Evolutionary conservation across 2,113 vertebrate species (phyloP).

Genomic region (Brachyistius frenatus): DNA sequence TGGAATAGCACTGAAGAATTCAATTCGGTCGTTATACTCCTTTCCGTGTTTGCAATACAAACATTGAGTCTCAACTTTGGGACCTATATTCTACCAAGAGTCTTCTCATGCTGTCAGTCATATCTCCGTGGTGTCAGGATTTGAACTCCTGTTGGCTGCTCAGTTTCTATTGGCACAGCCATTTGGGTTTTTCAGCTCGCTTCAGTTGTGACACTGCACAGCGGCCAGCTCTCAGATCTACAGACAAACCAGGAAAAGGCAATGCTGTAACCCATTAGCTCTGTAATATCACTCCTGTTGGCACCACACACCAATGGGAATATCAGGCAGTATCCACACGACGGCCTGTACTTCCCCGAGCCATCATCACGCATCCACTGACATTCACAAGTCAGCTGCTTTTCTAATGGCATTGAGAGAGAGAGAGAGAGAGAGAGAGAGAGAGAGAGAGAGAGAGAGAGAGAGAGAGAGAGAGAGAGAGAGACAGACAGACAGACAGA

Average conservation of each 20-base stretch:
- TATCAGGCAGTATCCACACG: slow-evolving; percentile 59
- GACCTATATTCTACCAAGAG: slow-evolving; percentile 8
- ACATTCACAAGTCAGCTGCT: slow-evolving; percentile 66
- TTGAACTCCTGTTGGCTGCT: slow-evolving; percentile 36
- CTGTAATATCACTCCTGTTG: slow-evolving; percentile 67
- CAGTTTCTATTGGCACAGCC: slow-evolving; percentile 5
- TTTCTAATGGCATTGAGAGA: slow-evolving; percentile 44
- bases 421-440: slow-evolving; percentile 1
- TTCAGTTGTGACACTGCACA: slow-evolving; percentile 43
- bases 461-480: slow-evolving; percentile 10
- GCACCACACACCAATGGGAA: slow-evolving; percentile 62
- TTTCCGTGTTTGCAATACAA: not conserved
- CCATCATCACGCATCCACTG: slow-evolving; percentile 62
- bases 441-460: slow-evolving; percentile 14
- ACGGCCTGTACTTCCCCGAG: slow-evolving; percentile 51
- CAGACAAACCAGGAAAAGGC: slow-evolving; percentile 47
- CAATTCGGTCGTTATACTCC: no score
- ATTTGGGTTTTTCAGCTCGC: slow-evolving; percentile 37
- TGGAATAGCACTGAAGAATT: no score
- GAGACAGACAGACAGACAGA: slow-evolving; percentile 24
- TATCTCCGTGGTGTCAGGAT: slow-evolving; percentile 11
- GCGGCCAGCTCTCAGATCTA: slow-evolving; percentile 39
- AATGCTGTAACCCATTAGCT: slow-evolving; percentile 61
- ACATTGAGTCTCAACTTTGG: not conserved
- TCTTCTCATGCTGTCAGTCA: slow-evolving; percentile 13